Evolutionary conservation across 2,113 vertebrate species (phyloP), one percentile per base, ranked within the genome.

Genomic region (Grammomys surdaster): DNA sequence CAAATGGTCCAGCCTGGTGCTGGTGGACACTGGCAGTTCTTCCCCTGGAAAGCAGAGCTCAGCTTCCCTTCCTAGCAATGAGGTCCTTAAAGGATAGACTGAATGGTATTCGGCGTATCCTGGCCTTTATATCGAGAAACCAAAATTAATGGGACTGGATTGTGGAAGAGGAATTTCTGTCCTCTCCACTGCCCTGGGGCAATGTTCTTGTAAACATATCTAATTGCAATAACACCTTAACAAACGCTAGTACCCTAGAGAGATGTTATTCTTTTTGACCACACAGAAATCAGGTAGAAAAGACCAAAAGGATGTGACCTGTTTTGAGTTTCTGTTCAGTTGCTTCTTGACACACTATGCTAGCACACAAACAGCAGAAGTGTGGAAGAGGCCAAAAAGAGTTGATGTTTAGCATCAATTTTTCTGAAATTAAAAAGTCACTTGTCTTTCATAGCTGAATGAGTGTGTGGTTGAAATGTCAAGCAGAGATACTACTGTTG

Each of bases 1-100:
- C 99, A 0, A 98, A 99, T 0, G 99, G 99, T 14, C 99, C 99
- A 28, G 98, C 98, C 51, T 99, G 99, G 99, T 99, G 99, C 96
- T 99, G 99, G 99, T 99, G 99, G 99, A 98, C 98, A 17, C 96
- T 99, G 10, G 99, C 99, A 7, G 99, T 99, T 84, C 98, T 99
- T 60, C 99, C 99, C 2, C 93, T 99, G 22, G 99, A 99, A 98
- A 99, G 98, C 96, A 97, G 98, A 97, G 99, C 99, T 85, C 99
- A 99, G 97, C 98, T 99, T 19, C 98, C 99, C 0, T 99, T 99
- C 94, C 98, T 99, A 1, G 98, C 99, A 76, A 99, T 99, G 98
- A 98, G 97, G 10, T 98, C 99, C 92, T 98, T 99, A 78, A 98
- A 96, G 90, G 98, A 99, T 63, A 98, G 99, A 88, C 94, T 99